Base-by-base conservation (phyloP, 2,113 vertebrate genomes). In the Piliocolobus tephrosceles region DNA sequence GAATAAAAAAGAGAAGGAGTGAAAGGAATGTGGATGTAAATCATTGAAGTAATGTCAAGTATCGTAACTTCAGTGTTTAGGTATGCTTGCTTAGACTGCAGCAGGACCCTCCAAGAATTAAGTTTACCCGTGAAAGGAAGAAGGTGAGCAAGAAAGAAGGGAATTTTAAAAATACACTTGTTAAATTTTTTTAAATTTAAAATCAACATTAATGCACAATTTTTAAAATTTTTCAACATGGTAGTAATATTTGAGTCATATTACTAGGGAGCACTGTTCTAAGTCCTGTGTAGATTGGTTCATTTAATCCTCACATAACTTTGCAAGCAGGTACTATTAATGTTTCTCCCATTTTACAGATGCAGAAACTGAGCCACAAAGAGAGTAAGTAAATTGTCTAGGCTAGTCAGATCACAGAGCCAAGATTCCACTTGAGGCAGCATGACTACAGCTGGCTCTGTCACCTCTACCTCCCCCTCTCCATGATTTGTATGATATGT, bases 361-460 rank as follows among this genome's bases (percentile, higher is more conserved):
- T 90, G 40, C 10, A 3, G 72, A 96, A 97, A 95, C 85, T 88
- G 72, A 72, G 47, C 50, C 82, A 93, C 58, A 93, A 79, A 96
- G 47, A 79, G 66, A 97, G 76, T 90, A 83, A 96, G 30, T 88
- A 85, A 58, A 95, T 92, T 96, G 47, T 73, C 61, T 94, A 88
- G 50, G 68, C 68, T 96, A 95, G 55, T 96, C 80, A 95, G 66
- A 66, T 96, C 88, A n/a, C 52, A 96, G 38, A 97, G 76, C 75
- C 80, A 90, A 89, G 75, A 87, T 89, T 97, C 61, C 64, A 80
- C 58, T 32, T 92, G 88, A 84, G 83, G 68, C 88, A 94, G 40
- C 47, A 89, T 58, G 88, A 14, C 85, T 75, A n/a, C 82, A 55
- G 30, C 58, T 96, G 93, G 10, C 61, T 58, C 78, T 9, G 52